Base-by-base conservation (phyloP, 2,888 invertebrate genomes). In the Coelinius sp. region DNA sequence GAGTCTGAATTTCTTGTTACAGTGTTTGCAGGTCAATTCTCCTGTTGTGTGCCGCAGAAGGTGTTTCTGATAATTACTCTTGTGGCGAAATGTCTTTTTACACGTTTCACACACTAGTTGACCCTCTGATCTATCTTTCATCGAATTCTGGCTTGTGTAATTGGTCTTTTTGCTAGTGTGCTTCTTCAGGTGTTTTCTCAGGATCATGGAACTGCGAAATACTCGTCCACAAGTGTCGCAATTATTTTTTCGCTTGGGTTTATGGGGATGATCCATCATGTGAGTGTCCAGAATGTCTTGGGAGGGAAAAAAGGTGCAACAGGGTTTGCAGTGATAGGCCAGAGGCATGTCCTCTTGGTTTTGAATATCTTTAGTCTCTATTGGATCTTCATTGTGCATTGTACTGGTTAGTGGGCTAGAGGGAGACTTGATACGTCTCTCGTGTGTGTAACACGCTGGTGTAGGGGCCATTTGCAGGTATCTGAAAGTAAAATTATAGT, bases 31-130 rank as follows among this genome's bases (percentile, higher is more conserved):
- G 1, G 81, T 79, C 1, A 87, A 80, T 25, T 88, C 85, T 12
- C 85, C 86, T 0, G 80, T 83, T 0, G 81, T 82, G 73, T 87
- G 87, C 0, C 85, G 79, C 70, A 82, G 31, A 59, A 84, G 67
- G 24, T 88, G 87, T 63, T 86, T 87, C 71, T 84, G 84, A 25
- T 84, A 87, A 64, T 87, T 86, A 74, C 85, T 85, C 70, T 83
- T 85, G 75, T 86, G 83, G 0, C 84, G 81, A 73, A 86, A 87
- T 6, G 83, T 81, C 69, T 86, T 86, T 75, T 83, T 82, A 76
- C 87, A 87, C 2, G 81, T 83, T 31, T 84, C 80, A 69, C 87
- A 87, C n/a, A 79, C 71, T 44, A 83, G 83, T 59, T 86, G 83
- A 3, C 75, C 24, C 1, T 82, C 82, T 3, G 71, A 25, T 49